phyloP scores from a whole-genome alignment of 1,140 invertebrate species.

The Leguminivora glycinivorella region DNA sequence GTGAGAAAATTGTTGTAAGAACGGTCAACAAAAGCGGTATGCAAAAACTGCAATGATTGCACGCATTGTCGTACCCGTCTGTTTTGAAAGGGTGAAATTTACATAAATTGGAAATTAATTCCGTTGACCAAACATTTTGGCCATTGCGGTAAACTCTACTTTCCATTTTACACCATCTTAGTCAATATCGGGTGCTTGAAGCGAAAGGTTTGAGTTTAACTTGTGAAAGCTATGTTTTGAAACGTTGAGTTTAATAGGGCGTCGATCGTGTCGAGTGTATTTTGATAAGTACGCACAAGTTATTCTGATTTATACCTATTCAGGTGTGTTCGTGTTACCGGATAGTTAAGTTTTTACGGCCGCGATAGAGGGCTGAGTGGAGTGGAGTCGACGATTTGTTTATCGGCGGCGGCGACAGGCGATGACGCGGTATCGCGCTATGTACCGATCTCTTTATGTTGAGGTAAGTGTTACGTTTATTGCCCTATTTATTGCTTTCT shows the following conservation, averaged over 20 bases:
- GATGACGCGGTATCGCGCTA: constrained; percentile 58
- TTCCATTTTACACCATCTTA: constrained; percentile 45
- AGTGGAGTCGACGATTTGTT: constrained; percentile 69
- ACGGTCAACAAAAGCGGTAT: constrained; percentile 54
- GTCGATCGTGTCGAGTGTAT: constrained; percentile 68
- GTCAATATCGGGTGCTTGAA: not conserved
- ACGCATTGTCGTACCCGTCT: constrained; percentile 46
- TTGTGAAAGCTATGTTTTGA: not conserved
- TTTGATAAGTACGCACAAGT: constrained; percentile 67
- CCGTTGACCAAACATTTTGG: constrained; percentile 68
- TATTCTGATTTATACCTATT: constrained; percentile 72
- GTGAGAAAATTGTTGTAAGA: constrained; percentile 41
- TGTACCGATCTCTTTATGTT: constrained; percentile 65
- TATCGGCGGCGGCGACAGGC: constrained; percentile 68
- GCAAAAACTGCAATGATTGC: constrained; percentile 49
- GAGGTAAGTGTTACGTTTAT: constrained; percentile 69
- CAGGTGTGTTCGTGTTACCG: constrained; percentile 67
- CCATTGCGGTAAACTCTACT: constrained; percentile 69
- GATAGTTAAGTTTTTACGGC: constrained; percentile 75
- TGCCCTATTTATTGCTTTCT: constrained; percentile 67
- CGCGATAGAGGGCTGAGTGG: constrained; percentile 66
- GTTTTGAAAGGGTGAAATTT: constrained; percentile 54
- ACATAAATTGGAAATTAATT: constrained; percentile 57
- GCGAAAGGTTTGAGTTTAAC: constrained; percentile 32
- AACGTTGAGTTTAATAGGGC: not conserved